phyloP scores from a whole-genome alignment of 2,888 invertebrate species.

The Dioctria rufipes region DNA sequence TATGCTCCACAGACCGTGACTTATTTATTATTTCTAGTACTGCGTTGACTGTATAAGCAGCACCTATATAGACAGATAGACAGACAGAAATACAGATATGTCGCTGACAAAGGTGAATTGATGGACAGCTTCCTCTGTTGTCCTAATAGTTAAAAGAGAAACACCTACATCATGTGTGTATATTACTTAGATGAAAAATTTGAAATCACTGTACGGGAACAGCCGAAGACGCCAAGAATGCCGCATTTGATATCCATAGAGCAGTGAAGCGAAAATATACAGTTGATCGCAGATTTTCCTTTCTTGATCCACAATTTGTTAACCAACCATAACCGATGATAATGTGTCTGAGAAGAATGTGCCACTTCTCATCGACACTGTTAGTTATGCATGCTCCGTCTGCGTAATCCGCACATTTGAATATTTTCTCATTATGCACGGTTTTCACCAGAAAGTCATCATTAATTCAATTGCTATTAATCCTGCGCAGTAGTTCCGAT shows the following conservation, averaged over 20 bases:
- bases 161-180: background rate
- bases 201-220: too few relatives aligned
- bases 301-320: too few relatives aligned
- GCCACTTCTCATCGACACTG: too few relatives aligned
- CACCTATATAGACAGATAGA: background rate
- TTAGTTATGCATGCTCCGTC: too few relatives aligned
- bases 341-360: too few relatives aligned
- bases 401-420: background rate
- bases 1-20: constrained; percentile 37
- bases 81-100: background rate
- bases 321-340: too few relatives aligned
- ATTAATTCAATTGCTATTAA: background rate
- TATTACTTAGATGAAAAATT: too few relatives aligned
- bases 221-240: too few relatives aligned
- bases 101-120: background rate
- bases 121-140: constrained; percentile 3
- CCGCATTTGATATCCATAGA: too few relatives aligned
- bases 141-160: background rate
- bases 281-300: too few relatives aligned
- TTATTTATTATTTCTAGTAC: constrained; percentile 16
- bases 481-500: background rate
- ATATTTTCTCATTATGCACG: background rate
- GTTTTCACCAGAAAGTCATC: background rate
- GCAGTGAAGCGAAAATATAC: too few relatives aligned
- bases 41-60: background rate